Base-by-base conservation (phyloP, 2,113 vertebrate genomes). In the Camarhynchus parvulus region DNA sequence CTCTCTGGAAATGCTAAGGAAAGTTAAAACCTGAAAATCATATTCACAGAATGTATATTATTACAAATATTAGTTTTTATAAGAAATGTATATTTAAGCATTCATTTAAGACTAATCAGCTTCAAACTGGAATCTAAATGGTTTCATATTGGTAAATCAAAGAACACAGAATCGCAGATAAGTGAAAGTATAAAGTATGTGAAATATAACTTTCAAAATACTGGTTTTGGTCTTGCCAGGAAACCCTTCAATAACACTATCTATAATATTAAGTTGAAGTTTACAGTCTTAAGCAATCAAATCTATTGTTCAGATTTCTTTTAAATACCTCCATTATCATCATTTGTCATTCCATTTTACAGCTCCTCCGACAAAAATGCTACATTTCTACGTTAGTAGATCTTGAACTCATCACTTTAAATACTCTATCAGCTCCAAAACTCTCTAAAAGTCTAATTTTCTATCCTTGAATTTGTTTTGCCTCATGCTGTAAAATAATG, bases 381-480 rank as follows among this genome's bases (percentile, higher is more conserved):
- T 69, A 13, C 0, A 0, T 79, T 76, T 94, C 37, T 82, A 13
- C n/a, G 85, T 62, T 53, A 15, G 2, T 33, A 56, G 7, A 15
- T 77, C 66, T 79, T 90, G 41, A 96, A 79, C 24, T 75, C 42
- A 52, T 82, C 62, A 68, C 9, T 91, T 87, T 56, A 67, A 83
- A 56, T 68, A 79, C 15, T 10, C 31, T 72, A 64, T 79, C 20
- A 66, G 4, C 10, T 78, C 52, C 70, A 68, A 87, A 94, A 58
- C 17, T 28, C 10, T 52, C 75, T 88, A 67, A 79, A 85, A 90
- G 31, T 37, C 41, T 64, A 46, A 55, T 90, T 93, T 91, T 73
- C 66, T 83, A 4, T 16, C 41, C 3, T 0, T 76, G 10, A 79
- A 39, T 84, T 59, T 64, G 16, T 61, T 93, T 87, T 7, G 3